Evolutionary conservation across 1,140 invertebrate species (phyloP).

Genomic region (Papilio helenus): DNA sequence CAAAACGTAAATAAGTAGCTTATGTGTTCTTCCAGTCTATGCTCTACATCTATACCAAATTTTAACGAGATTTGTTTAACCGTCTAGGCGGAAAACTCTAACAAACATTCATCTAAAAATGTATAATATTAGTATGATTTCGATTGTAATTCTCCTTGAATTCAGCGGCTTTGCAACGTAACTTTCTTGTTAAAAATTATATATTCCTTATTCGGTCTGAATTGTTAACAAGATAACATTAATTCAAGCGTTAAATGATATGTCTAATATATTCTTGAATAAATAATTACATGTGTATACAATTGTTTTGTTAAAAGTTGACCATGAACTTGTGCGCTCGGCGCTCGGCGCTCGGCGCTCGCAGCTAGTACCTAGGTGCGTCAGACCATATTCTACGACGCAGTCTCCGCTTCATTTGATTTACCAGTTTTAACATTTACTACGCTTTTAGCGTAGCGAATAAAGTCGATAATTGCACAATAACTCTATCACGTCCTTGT

Average conservation of each 20-base stretch:
- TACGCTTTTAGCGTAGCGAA: not conserved
- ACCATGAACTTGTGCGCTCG: not conserved
- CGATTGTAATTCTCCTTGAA: too few relatives aligned
- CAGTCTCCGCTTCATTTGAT: slow-evolving; percentile 21
- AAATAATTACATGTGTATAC: not conserved
- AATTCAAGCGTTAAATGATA: not conserved
- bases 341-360: not conserved
- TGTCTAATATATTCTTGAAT: not conserved
- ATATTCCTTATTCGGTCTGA: too few relatives aligned
- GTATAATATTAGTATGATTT: too few relatives aligned
- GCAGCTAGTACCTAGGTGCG: not conserved
- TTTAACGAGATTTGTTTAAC: too few relatives aligned
- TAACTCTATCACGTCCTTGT: not conserved
- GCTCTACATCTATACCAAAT: too few relatives aligned
- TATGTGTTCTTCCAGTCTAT: too few relatives aligned
- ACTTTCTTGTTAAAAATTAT: too few relatives aligned
- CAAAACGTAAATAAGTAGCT: too few relatives aligned
- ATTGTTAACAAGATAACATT: not conserved
- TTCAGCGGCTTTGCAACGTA: too few relatives aligned
- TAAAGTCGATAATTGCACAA: not conserved
- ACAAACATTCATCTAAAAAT: too few relatives aligned
- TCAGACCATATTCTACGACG: slow-evolving; percentile 33
- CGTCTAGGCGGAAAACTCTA: too few relatives aligned
- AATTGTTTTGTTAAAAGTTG: slow-evolving; percentile 7
- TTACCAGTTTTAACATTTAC: not conserved